A percentile compares a stretch with the other conserved stretches of the same genome.
Conservation (phyloP, 2,888 invertebrate genomes). For the Ganaspis brasiliensis region DNA sequence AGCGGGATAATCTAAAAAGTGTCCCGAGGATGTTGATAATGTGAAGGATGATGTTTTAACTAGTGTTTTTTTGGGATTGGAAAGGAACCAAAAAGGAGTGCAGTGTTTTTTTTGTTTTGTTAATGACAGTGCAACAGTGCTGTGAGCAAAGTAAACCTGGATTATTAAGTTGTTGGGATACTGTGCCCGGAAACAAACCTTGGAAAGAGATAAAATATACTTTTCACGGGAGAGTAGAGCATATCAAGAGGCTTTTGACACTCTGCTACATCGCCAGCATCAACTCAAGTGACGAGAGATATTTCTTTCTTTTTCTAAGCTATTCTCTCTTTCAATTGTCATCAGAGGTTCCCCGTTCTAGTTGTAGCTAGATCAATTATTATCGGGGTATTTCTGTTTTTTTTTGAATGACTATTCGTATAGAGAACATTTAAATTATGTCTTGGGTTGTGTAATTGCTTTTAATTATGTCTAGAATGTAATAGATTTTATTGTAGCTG, state of each 20-base stretch:
- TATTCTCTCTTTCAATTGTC: background rate
- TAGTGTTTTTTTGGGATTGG: too few species aligned
- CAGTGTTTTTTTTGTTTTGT: conserved; percentile 20
- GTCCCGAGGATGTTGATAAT: background rate
- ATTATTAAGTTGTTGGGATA: conserved; percentile 4
- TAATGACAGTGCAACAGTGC: conserved; percentile 30
- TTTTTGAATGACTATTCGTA: too few species aligned
- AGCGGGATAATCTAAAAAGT: too few species aligned
- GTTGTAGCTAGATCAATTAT: too few species aligned
- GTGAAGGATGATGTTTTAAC: too few species aligned
- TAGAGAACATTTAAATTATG: too few species aligned
- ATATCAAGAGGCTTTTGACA: background rate
- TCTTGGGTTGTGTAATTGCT: too few species aligned
- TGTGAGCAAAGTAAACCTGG: conserved; percentile 36
- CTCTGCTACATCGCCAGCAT: background rate
- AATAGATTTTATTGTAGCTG: too few species aligned
- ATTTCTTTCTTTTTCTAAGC: background rate
- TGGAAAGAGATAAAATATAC: background rate
- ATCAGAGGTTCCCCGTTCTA: background rate
- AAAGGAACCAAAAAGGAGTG: conserved; percentile 31
- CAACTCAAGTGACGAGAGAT: background rate
- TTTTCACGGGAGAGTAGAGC: background rate
- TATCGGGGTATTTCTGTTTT: too few species aligned
- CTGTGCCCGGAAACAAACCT: background rate
- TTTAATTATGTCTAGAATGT: too few species aligned